Evolutionary conservation across 2,113 vertebrate species (phyloP).

Genomic region (Brienomyrus brachyistius): DNA sequence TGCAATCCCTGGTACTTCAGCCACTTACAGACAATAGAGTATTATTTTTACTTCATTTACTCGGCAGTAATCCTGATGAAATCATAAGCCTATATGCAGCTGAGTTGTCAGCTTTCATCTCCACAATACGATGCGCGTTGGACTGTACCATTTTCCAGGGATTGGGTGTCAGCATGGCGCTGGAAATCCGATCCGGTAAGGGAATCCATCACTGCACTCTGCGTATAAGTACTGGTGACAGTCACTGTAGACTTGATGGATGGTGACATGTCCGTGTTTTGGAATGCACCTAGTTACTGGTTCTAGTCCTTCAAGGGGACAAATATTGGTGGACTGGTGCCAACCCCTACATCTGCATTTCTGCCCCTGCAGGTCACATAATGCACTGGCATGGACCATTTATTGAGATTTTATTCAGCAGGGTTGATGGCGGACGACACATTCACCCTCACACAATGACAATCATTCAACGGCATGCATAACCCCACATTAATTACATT

Average conservation of each 20-base stretch:
- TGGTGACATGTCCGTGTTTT: not conserved
- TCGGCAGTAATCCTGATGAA: not conserved
- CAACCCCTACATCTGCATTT: not conserved
- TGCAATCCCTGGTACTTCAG: not conserved
- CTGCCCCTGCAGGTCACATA: not conserved
- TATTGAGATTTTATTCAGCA: no score
- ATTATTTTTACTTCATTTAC: not conserved
- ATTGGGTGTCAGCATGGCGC: not conserved
- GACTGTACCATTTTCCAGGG: constrained; percentile 18
- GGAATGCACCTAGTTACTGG: not conserved
- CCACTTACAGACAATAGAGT: not conserved
- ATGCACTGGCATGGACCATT: not conserved
- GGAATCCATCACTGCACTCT: constrained; percentile 18
- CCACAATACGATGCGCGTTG: not conserved
- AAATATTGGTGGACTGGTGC: not conserved
- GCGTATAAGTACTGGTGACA: constrained; percentile 27
- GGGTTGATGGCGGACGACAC: no score
- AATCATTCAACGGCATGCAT: not conserved
- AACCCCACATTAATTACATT: not conserved
- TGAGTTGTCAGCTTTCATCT: not conserved
- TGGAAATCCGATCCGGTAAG: constrained; percentile 35
- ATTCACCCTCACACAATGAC: not conserved
- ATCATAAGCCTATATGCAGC: not conserved
- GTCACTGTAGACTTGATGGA: not conserved
- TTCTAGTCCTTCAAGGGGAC: not conserved